Evolutionary conservation across 1,140 invertebrate species (phyloP).

Genomic region (Alviniconcha marisindica): DNA sequence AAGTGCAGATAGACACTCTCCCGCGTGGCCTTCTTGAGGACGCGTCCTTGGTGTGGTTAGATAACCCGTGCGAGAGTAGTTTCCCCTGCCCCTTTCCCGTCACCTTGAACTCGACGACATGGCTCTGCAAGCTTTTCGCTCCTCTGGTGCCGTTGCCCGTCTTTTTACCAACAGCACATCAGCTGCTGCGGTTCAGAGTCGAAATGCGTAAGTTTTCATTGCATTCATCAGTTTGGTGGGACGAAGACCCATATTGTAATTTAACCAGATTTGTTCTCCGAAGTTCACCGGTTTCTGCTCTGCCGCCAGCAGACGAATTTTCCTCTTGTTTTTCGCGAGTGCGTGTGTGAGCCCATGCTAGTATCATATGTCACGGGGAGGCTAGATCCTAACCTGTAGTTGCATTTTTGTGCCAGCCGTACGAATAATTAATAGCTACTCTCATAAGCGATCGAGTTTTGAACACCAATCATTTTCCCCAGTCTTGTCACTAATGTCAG

Average conservation of each 20-base stretch:
- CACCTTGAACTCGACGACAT: constrained; percentile 28
- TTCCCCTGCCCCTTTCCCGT: too few species aligned
- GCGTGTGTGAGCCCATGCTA: not conserved
- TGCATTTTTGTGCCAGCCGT: too few species aligned
- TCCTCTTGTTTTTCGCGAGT: not conserved
- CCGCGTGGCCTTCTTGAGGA: not conserved
- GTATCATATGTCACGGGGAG: too few species aligned
- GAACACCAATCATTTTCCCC: too few species aligned
- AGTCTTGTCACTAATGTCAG: too few species aligned
- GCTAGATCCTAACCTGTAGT: too few species aligned
- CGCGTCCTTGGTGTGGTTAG: not conserved
- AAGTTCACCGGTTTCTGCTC: too few species aligned
- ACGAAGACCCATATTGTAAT: not conserved
- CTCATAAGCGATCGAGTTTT: too few species aligned
- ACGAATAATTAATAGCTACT: too few species aligned
- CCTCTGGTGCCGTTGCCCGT: not conserved
- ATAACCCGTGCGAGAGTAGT: not conserved
- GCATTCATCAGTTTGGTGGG: not conserved
- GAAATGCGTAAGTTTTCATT: constrained; percentile 9
- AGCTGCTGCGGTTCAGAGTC: not conserved
- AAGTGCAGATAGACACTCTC: not conserved
- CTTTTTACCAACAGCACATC: constrained; percentile 2
- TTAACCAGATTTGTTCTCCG: not conserved
- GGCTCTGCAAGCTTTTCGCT: constrained; percentile 22
- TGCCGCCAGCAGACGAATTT: not conserved